Percentiles rank a stretch among this genome's conserved stretches.
These are phyloP conservation scores for Oxyruncus cristatus DNA, from an alignment of 2,113 vertebrate genomes.

Conservation along the genomic window DNA sequence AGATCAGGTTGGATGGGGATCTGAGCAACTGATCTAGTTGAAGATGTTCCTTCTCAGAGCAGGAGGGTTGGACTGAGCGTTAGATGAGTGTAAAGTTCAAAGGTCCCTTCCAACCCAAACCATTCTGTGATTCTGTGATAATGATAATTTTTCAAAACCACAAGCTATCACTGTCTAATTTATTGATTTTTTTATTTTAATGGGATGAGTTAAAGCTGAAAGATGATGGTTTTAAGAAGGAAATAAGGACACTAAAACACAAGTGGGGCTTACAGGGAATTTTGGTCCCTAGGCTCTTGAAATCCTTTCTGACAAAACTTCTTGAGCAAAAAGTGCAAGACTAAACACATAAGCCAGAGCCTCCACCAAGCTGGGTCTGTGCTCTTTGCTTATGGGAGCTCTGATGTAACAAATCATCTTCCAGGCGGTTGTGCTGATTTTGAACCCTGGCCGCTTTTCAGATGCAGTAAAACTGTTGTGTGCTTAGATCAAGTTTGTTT, in stretches of 20 bases:
- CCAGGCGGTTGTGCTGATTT: neutral
- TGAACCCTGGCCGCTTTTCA: constrained; percentile 32
- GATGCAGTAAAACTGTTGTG: constrained; percentile 20
- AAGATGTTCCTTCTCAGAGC: neutral
- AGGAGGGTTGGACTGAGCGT: neutral
- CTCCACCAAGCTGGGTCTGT: neutral
- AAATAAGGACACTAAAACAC: neutral
- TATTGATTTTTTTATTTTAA: neutral
- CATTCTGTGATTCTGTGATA: neutral
- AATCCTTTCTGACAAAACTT: neutral
- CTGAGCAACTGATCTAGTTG: neutral
- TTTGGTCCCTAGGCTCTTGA: neutral
- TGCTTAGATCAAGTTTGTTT: constrained; percentile 31
- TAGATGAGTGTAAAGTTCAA: neutral
- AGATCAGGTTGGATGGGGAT: neutral
- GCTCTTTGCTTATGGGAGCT: constrained; percentile 40
- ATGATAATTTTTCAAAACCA: neutral
- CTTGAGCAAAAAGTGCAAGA: neutral
- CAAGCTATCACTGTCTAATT: neutral
- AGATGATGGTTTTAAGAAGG: neutral
- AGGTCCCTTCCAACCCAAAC: neutral
- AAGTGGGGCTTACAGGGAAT: neutral
- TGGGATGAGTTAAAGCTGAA: neutral
- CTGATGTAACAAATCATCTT: constrained; percentile 32
- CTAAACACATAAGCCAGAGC: constrained; percentile 45